Base-by-base conservation (phyloP, 2,113 vertebrate genomes). In the Lophius piscatorius region DNA sequence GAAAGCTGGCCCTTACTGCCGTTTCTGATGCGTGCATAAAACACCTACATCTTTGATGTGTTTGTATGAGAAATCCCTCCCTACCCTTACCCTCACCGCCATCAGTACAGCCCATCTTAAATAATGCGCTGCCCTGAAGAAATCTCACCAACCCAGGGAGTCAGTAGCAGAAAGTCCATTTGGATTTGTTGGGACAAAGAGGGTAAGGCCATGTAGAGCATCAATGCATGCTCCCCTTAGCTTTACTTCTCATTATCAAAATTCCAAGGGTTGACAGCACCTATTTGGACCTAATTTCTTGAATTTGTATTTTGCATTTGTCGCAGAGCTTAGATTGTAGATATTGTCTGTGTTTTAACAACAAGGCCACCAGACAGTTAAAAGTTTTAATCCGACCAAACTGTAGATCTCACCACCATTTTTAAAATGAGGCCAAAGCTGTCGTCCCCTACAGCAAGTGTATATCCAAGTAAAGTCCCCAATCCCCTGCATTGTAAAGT, bases 11-110 rank as follows among this genome's bases (percentile, higher is more conserved):
- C 59, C 67, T 60, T 21, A 56, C 60, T n/a, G 46, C 62, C 61
- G 63, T 59, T 71, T 67, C 78, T 69, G 65, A 74, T 62, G 52
- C 52, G 64, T 45, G 18, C 71, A 70, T 79, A 74, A 82, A 81
- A 67, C 76, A 35, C 54, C 70, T 34, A 42, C 70, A 50, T 63
- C 67, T 82, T 74, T 76, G 80, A 82, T 81, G 81, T 80, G 74
- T 74, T 74, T 84, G 73, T 63, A 60, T 57, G 56, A 81, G 70
- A 85, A 70, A 80, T 72, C 76, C 47, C 48, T 55, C 56, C 51
- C 48, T 9, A 17, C 54, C 36, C 16, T 33, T 24, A 17, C 50
- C 58, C 3, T 18, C 48, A 33, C 56, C 59, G 21, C 52, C 67
- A 17, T 8, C 54, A 48, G 9, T 28, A 57, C 24, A 58, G 52